Base-by-base conservation (phyloP, 1,140 invertebrate genomes). In the Zaprionus kolodkinae region DNA sequence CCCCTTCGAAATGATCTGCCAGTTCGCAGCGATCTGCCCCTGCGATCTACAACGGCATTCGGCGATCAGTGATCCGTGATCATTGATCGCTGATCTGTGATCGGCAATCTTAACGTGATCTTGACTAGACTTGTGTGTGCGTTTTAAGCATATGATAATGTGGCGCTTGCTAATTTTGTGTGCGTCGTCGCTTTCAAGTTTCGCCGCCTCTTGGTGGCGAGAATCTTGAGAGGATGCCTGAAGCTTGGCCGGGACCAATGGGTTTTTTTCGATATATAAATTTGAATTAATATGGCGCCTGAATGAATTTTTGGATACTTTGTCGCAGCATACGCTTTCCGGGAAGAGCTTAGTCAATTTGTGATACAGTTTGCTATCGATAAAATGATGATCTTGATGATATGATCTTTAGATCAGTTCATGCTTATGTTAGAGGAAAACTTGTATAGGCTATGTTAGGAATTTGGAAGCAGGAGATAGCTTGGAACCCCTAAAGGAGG, bases 91-190 rank as follows among this genome's bases (percentile, higher is more conserved):
- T n/a, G 45, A 48, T 50, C 45, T 25, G 27, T 5, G 27, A 27
- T 27, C 6, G 1, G 9, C 15, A 10, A 45, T 45, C 43, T 45
- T 13, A 13, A n/a, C 45, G 45, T n/a, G n/a, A 50, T 50, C 45
- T 50, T 15, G 7, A 10, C 17, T 1, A 57, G 52, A 33, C 25
- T 21, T 1, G 33, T 35, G 33, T 21, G 36, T 57, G 59, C 21
- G 21, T 21, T 21, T 79, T 88, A 62, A 83, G 76, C 64, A 66
- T 85, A 86, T 85, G 83, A 79, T 79, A 86, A 87, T 86, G 72
- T 79, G 76, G 79, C 76, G 82, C 72, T 88, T 88, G 84, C 84
- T 83, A 83, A 88, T 88, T 88, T 69, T 45, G 35, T 33, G 71
- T 33, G 71, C 38, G 56, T 57, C 38, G 56, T 57, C 43, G 68